Evolutionary conservation across 1,140 invertebrate genomes (phyloP).

Genomic region (Tetranychus cinnabarinus): DNA sequence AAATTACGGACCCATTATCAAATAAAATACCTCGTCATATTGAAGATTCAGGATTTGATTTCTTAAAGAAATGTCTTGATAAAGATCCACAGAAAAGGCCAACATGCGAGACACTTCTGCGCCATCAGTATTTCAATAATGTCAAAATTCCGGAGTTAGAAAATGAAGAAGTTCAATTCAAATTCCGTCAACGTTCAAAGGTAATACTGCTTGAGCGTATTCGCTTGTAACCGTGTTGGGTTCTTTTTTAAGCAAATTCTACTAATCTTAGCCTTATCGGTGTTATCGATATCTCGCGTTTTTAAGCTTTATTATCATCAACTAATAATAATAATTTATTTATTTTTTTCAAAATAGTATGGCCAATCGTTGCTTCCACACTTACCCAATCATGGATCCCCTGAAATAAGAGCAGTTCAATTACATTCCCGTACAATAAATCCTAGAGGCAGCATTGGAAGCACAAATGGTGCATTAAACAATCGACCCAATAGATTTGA

Average conservation of each 20-base stretch:
- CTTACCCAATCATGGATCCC: neutral
- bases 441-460: neutral
- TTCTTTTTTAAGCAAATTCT: neutral
- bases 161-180: neutral
- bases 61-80: constrained; percentile 68
- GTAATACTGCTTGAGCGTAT: neutral
- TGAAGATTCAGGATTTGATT: constrained; percentile 45
- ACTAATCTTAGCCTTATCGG: no score
- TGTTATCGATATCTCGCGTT: no score
- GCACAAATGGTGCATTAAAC: neutral
- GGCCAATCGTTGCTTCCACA: constrained; percentile 2
- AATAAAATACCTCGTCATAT: constrained; percentile 48
- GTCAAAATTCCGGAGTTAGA: constrained; percentile 11
- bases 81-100: constrained; percentile 74
- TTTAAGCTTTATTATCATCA: neutral
- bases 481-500: neutral
- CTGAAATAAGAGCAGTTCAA: neutral
- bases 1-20: constrained; percentile 45
- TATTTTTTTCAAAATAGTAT: neutral
- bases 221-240: neutral
- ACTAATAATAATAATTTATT: neutral
- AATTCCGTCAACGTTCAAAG: constrained; percentile 1
- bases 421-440: neutral
- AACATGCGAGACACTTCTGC: constrained; percentile 63
- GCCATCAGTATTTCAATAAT: constrained; percentile 52